These are phyloP conservation scores for Zaprionus lineosus DNA, from an alignment of 2,888 invertebrate genomes.

Conservation along the genomic window DNA sequence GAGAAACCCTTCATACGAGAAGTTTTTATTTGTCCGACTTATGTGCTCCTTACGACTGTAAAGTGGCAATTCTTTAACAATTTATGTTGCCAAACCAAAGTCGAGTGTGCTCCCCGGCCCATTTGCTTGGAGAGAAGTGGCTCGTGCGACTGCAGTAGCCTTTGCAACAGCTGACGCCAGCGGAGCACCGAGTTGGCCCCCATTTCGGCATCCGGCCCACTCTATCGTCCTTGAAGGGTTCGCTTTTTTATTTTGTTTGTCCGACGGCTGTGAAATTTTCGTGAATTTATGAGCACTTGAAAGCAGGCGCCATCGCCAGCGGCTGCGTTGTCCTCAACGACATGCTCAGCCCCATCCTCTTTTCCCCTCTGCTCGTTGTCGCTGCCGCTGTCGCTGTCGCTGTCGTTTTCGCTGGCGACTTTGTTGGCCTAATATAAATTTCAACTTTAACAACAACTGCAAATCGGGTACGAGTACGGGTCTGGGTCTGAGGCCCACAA, in stretches of 20 bases:
- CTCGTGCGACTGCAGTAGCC: constrained; percentile 3
- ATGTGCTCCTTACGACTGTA: constrained; percentile 76
- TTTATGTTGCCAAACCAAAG: constrained; percentile 75
- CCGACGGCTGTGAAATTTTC: constrained; percentile 75
- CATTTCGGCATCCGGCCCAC: neutral
- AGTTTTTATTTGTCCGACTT: constrained; percentile 70
- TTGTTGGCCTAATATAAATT: constrained; percentile 78
- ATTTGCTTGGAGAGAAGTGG: neutral
- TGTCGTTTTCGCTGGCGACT: no score
- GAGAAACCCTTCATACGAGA: constrained; percentile 11
- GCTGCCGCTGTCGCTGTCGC: no score
- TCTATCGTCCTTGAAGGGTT: constrained; percentile 44
- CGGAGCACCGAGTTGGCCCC: neutral
- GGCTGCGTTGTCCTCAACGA: constrained; percentile 49
- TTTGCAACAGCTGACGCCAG: constrained; percentile 69
- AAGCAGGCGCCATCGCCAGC: constrained; percentile 67
- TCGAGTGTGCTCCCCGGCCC: constrained; percentile 41
- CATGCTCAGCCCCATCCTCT: constrained; percentile 12
- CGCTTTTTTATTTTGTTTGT: constrained; percentile 63
- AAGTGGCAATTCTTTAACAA: constrained; percentile 79
- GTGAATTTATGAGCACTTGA: constrained; percentile 80
- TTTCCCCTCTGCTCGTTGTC: constrained; percentile 13
- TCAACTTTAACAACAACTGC: constrained; percentile 55
- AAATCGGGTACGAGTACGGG: neutral
- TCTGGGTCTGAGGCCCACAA: neutral